These are phyloP conservation scores for Tiphia femorata DNA, from an alignment of 2,888 invertebrate genomes.

Conservation along the genomic window DNA sequence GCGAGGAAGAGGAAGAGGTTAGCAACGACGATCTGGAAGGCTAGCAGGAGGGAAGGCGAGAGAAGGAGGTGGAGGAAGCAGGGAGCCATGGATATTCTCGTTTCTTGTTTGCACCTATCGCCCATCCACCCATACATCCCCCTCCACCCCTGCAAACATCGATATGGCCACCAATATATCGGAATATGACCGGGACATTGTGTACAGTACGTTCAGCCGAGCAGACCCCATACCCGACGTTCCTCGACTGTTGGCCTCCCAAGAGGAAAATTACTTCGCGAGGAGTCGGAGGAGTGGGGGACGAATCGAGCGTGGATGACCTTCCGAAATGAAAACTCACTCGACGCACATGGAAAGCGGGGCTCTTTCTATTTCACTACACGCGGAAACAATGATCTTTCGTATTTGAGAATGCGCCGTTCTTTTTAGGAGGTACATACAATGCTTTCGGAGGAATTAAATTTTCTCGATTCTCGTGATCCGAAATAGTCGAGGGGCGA, in stretches of 20 bases:
- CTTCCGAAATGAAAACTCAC: too few relatives aligned
- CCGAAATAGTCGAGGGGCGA: too few relatives aligned
- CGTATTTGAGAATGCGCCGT: too few relatives aligned
- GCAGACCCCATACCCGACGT: slow-evolving; percentile 8
- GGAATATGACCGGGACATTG: slow-evolving; percentile 55
- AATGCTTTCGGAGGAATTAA: too few relatives aligned
- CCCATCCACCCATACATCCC: slow-evolving; percentile 31
- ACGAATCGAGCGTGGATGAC: too few relatives aligned
- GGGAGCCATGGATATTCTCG: slow-evolving; percentile 52
- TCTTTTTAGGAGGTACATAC: too few relatives aligned
- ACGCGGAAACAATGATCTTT: too few relatives aligned
- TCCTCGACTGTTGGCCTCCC: slow-evolving; percentile 10
- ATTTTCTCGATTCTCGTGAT: too few relatives aligned
- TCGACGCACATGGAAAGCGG: too few relatives aligned
- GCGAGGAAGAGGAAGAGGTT: too few relatives aligned
- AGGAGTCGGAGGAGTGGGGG: background rate
- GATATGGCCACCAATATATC: slow-evolving; percentile 59
- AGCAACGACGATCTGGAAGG: too few relatives aligned
- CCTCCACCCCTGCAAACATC: slow-evolving; percentile 50
- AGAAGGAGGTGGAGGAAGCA: slow-evolving; percentile 20
- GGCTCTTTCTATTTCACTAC: too few relatives aligned
- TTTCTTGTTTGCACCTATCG: slow-evolving; percentile 65
- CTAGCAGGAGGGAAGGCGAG: slow-evolving; percentile 15
- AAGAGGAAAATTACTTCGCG: slow-evolving; percentile 23
- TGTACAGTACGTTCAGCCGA: slow-evolving; percentile 38